Percentiles rank a stretch among this genome's conserved stretches.
Conservation (phyloP, 2,797 vertebrate genomes). For the Leuciscus waleckii region DNA sequence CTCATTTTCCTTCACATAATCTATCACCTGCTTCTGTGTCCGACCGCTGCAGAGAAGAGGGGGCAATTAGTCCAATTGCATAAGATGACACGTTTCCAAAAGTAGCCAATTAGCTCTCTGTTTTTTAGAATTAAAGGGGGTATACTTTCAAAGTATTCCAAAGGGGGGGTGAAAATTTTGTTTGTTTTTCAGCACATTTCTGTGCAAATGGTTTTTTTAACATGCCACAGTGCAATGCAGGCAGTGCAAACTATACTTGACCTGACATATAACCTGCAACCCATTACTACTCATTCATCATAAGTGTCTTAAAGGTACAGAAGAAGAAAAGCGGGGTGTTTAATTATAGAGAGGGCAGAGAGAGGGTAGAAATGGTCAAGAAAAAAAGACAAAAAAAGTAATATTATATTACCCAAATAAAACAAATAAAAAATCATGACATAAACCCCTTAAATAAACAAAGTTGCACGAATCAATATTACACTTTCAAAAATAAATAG, state of each 20-base stretch:
- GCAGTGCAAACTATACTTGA: not conserved
- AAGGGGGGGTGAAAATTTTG: too few relatives aligned
- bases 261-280: not conserved
- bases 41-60: slow-evolving; percentile 82
- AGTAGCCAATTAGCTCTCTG: not conserved
- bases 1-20: slow-evolving; percentile 95
- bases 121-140: not conserved
- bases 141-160: not conserved
- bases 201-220: not conserved
- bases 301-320: not conserved
- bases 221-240: not conserved
- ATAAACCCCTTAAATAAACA: not conserved
- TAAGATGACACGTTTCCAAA: not conserved
- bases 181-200: not conserved
- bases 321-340: not conserved
- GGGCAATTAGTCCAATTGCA: not conserved
- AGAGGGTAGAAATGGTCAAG: not conserved
- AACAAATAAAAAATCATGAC: too few relatives aligned
- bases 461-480: not conserved
- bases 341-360: not conserved
- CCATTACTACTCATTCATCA: not conserved
- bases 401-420: not conserved
- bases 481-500: not conserved
- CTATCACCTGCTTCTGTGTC: slow-evolving; percentile 98
- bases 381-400: not conserved